Conservation (phyloP, 2,113 vertebrate genomes). For the Numida meleagris region DNA sequence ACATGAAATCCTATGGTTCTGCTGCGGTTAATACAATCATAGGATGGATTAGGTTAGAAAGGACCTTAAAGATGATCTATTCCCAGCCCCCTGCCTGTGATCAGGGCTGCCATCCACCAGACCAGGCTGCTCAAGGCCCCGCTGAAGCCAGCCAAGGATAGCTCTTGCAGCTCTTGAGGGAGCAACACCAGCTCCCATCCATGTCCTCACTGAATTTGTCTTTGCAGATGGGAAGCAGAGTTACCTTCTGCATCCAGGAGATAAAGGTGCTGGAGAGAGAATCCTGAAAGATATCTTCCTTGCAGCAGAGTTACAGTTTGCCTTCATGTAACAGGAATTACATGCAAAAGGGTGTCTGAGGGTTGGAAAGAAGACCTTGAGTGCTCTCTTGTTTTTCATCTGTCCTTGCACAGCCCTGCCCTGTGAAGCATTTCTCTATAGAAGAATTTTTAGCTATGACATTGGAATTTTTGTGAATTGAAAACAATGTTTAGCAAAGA, state of each 20-base stretch:
- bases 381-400: not conserved
- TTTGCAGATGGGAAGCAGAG: not conserved
- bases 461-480: not conserved
- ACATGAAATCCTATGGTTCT: not conserved
- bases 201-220: fast-evolving
- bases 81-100: no score
- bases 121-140: no score
- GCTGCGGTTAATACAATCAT: not conserved
- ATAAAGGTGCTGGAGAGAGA: not conserved
- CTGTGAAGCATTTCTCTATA: not conserved
- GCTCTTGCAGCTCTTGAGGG: not conserved
- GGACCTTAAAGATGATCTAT: no score
- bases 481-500: not conserved
- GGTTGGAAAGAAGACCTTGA: not conserved
- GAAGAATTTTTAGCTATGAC: not conserved
- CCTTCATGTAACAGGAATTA: not conserved
- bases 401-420: not conserved
- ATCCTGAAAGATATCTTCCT: not conserved
- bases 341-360: not conserved
- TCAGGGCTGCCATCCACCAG: no score
- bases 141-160: no score
- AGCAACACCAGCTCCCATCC: not conserved
- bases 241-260: not conserved
- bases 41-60: no score
- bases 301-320: not conserved